Conservation (phyloP, 1,140 invertebrate genomes). For the Aphelenchoides avenae region DNA sequence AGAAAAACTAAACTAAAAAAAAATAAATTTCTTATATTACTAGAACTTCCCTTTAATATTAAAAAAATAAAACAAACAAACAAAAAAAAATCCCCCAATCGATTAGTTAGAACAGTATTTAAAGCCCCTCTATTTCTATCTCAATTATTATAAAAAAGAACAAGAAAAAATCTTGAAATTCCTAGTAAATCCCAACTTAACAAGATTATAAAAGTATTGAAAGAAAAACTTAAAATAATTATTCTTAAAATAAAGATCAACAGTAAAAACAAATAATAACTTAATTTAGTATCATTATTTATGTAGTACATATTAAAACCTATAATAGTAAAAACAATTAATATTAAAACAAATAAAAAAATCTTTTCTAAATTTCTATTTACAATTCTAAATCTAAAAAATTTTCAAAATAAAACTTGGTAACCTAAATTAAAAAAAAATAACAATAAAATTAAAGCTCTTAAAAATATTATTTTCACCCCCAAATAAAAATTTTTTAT, state of each 20-base stretch:
- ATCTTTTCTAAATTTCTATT: constrained; percentile 14
- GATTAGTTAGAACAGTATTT: constrained; percentile 41
- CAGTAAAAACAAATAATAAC: constrained; percentile 19
- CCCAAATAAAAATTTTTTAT: no score
- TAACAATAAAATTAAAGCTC: constrained; percentile 30
- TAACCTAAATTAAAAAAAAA: constrained; percentile 34
- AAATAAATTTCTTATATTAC: constrained; percentile 24
- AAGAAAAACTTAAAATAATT: constrained; percentile 23
- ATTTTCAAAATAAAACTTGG: constrained; percentile 31
- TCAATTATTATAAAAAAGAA: constrained; percentile 40
- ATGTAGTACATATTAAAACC: constrained; percentile 24
- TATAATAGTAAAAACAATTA: constrained; percentile 19
- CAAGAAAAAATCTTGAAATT: constrained; percentile 26
- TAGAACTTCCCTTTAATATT: no score
- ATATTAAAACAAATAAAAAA: constrained; percentile 19
- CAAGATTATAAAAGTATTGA: constrained; percentile 15
- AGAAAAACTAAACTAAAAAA: constrained; percentile 34
- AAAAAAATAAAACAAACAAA: constrained; percentile 38
- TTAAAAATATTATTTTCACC: constrained; percentile 43
- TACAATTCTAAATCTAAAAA: constrained; percentile 19
- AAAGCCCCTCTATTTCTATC: constrained; percentile 32
- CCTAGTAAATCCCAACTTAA: constrained; percentile 20
- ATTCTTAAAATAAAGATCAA: constrained; percentile 24
- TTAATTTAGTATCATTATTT: constrained; percentile 4
- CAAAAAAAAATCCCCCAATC: constrained; percentile 45